phyloP scores from a whole-genome alignment of 2,888 invertebrate genomes.

The Salpingus planirostris region DNA sequence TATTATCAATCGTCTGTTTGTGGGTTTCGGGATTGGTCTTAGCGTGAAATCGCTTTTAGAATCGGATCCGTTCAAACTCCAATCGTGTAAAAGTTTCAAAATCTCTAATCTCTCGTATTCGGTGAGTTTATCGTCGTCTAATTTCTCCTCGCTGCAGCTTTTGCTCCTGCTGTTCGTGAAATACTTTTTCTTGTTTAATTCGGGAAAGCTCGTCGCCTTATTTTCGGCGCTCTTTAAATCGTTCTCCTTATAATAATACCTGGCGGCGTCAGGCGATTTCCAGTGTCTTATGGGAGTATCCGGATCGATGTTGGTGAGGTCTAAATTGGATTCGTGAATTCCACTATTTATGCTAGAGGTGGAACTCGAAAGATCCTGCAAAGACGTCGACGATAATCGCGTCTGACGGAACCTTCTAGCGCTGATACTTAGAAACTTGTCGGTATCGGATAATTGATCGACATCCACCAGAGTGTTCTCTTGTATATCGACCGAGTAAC shows the following conservation, averaged over 20 bases:
- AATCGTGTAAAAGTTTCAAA: slow-evolving; percentile 38
- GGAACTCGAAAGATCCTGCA: slow-evolving; percentile 40
- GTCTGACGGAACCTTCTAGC: slow-evolving; percentile 27
- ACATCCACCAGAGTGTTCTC: slow-evolving; percentile 26
- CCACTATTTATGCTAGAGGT: slow-evolving; percentile 39
- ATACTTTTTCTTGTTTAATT: slow-evolving; percentile 24
- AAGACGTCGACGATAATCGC: slow-evolving; percentile 29
- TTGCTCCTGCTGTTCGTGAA: slow-evolving; percentile 24
- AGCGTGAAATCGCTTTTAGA: slow-evolving; percentile 31
- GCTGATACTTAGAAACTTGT: slow-evolving; percentile 32
- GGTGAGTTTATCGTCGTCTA: slow-evolving; percentile 32
- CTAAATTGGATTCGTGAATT: slow-evolving; percentile 37
- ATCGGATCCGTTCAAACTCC: slow-evolving; percentile 39
- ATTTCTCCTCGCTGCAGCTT: slow-evolving; percentile 32
- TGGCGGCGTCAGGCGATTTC: slow-evolving; percentile 61
- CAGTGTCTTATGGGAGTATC: slow-evolving; percentile 47
- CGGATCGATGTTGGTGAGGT: slow-evolving; percentile 35
- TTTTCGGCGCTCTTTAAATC: slow-evolving; percentile 60
- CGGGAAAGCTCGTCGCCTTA: slow-evolving; percentile 34
- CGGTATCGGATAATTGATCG: slow-evolving; percentile 26
- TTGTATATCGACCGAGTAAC: slow-evolving; percentile 35
- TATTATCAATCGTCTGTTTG: no score
- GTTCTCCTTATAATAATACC: slow-evolving; percentile 60
- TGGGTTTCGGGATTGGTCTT: no score
- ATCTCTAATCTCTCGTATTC: slow-evolving; percentile 39